Base-by-base conservation (phyloP, 2,888 invertebrate species). In the Odontocerum albicorne region DNA sequence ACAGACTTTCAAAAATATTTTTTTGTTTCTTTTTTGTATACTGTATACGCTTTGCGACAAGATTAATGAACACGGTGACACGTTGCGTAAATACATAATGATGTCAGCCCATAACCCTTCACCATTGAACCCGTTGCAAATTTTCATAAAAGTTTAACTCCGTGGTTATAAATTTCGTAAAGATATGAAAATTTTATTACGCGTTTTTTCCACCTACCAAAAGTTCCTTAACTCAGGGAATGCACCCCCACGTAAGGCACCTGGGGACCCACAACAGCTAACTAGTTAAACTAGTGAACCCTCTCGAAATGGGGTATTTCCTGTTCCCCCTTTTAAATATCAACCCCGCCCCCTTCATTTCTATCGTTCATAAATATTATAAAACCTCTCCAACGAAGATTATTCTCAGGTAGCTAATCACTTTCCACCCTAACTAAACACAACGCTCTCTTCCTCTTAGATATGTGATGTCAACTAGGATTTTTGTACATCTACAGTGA, bases 301-400 rank as follows among this genome's bases (percentile, higher is more conserved):
- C 53, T 53, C 49, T 13, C 17, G 49, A 31, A 21, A 19, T 51
- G 52, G 57, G 32, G 52, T 49, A 44, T 49, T 57, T 52, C 50
- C 52, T 47, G 22, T 31, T 21, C 22, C 2, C 36, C 44, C 27
- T 43, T 44, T 27, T 19, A 44, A 12, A 52, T 36, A 42, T 44
- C n/a, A 32, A 45, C 39, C 32, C 55, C 39, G 13, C 33, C 49
- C 49, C 51, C 53, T 44, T 43, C 16, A 56, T 56, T 56, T 49
- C 45, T 49, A 59, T 56, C 56, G 59, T 56, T 53, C 59, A 59
- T 59, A 56, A 59, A 59, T 59, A 43, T 46, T 53, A 56, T 53
- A 59, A 59, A 53, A 59, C 43, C 49, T 52, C 45, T 43, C 36
- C 27, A 17, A 19, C 21, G 35, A 38, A 33, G 43, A 56, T 56